A percentile compares a stretch with the other conserved stretches of the same genome.
These are phyloP conservation scores for Metopolophium dirhodum DNA, from an alignment of 1,140 invertebrate species.

Conservation along the genomic window DNA sequence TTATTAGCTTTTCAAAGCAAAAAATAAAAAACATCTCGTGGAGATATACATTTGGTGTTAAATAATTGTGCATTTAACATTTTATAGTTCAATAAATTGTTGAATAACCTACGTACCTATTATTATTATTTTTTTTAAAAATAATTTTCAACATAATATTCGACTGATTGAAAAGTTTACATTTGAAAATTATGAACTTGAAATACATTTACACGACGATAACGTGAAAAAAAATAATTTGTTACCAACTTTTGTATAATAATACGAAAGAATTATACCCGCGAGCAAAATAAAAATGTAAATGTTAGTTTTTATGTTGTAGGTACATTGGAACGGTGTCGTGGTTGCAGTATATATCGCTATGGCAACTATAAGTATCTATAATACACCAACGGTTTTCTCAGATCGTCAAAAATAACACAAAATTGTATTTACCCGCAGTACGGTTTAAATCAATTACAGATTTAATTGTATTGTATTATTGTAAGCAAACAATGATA, in stretches of 20 bases:
- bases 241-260: neutral
- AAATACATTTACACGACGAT: neutral
- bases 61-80: neutral
- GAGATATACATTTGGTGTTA: neutral
- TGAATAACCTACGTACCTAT: neutral
- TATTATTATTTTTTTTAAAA: neutral
- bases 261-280: neutral
- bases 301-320: neutral
- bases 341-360: neutral
- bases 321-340: neutral
- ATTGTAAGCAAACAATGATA: neutral
- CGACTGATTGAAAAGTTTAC: too few species aligned
- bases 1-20: too few species aligned
- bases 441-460: slow-evolving; percentile 1
- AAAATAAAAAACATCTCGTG: neutral
- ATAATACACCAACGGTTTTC: neutral
- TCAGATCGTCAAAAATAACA: neutral
- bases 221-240: neutral
- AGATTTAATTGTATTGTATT: slow-evolving; percentile 12
- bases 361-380: neutral
- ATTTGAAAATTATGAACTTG: neutral
- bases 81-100: neutral
- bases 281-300: neutral
- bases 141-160: neutral
- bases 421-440: neutral